phyloP scores from a whole-genome alignment of 2,797 vertebrate species.

The Pristis pectinata region DNA sequence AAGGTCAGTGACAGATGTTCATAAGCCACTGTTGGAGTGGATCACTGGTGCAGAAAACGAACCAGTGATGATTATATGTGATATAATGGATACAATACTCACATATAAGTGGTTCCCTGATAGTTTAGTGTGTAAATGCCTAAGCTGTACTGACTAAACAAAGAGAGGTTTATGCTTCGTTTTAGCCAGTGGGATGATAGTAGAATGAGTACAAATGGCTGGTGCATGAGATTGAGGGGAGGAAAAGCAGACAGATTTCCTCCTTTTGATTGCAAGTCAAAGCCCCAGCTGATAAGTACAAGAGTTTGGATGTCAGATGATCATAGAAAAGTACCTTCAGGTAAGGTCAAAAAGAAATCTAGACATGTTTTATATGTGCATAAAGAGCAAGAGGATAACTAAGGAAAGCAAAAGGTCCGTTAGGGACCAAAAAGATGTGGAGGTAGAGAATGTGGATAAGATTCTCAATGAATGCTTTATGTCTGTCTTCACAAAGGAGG shows the following conservation, averaged over 20 bases:
- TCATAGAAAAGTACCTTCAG: no score
- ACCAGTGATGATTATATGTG: neutral
- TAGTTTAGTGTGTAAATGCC: neutral
- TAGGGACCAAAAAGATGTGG: no score
- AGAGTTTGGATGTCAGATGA: neutral
- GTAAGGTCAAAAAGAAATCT: no score
- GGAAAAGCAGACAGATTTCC: neutral
- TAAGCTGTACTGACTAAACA: neutral
- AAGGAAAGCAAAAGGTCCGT: no score
- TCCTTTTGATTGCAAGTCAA: neutral
- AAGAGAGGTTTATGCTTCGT: neutral
- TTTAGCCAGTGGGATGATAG: neutral
- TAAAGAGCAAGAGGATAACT: no score
- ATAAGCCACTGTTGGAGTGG: neutral
- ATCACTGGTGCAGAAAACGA: neutral
- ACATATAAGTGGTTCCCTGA: neutral
- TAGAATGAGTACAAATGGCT: neutral
- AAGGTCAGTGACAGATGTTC: neutral
- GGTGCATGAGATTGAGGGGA: neutral
- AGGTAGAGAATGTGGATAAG: no score
- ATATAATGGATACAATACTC: neutral
- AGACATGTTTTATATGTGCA: no score
- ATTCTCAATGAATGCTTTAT: no score
- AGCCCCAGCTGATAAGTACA: neutral
- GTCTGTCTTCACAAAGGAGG: no score